Percentiles rank a stretch among this genome's conserved stretches.
These are phyloP conservation scores for Caenorhabditis panamensis DNA, from an alignment of 2,888 invertebrate genomes.

Conservation along the genomic window DNA sequence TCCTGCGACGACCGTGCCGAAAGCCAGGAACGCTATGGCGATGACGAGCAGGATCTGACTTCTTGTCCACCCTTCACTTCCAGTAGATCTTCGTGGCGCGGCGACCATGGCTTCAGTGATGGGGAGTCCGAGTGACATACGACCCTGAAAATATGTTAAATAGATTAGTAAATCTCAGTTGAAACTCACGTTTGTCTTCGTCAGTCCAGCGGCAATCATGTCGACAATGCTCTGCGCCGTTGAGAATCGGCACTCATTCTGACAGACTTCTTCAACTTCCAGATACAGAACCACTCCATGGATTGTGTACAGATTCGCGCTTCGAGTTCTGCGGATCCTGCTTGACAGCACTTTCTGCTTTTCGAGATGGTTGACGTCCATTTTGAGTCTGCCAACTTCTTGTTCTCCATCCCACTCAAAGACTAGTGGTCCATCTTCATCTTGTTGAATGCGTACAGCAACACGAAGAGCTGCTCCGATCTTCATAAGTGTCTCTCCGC, in stretches of 20 bases:
- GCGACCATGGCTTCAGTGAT: conserved; percentile 59
- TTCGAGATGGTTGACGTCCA: conserved; percentile 19
- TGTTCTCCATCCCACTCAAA: conserved; percentile 71
- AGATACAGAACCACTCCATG: conserved; percentile 61
- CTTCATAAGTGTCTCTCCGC: conserved; percentile 69
- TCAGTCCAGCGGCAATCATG: conserved; percentile 71
- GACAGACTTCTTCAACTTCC: conserved; percentile 69
- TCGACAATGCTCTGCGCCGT: conserved; percentile 72
- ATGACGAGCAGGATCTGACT: conserved; percentile 22
- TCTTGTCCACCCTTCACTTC: not conserved
- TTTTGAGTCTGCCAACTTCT: conserved; percentile 61
- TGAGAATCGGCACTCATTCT: conserved; percentile 65
- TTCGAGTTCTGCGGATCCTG: conserved; percentile 23
- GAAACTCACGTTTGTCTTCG: conserved; percentile 58
- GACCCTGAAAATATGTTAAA: conserved; percentile 28
- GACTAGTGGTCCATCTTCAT: conserved; percentile 71
- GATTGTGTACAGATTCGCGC: not conserved
- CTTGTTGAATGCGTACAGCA: conserved; percentile 66
- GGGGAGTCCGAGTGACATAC: conserved; percentile 40
- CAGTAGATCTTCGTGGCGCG: not conserved
- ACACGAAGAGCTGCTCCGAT: conserved; percentile 70
- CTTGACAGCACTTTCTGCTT: conserved; percentile 17
- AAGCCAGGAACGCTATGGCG: conserved; percentile 19
- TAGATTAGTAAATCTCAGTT: too few relatives aligned
- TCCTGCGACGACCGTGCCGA: conserved; percentile 41